phyloP scores from a whole-genome alignment of 1,140 invertebrate genomes.

The Chrysoperla carnea region DNA sequence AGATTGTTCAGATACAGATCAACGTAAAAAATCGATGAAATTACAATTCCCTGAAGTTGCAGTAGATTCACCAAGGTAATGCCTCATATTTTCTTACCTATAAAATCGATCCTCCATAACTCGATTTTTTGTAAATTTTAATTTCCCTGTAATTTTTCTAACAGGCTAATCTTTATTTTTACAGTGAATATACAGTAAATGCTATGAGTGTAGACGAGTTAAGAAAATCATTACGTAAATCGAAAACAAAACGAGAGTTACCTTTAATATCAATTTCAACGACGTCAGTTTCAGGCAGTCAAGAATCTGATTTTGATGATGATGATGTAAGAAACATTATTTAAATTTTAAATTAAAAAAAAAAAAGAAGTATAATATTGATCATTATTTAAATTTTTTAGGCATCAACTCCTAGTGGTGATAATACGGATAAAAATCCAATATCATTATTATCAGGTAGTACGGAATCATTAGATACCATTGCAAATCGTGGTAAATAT shows the following conservation, averaged over 20 bases:
- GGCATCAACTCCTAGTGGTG: conserved; percentile 54
- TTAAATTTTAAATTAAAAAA: not conserved
- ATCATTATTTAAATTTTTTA: conserved; percentile 15
- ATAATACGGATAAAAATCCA: conserved; percentile 44
- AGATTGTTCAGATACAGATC: conserved; percentile 55
- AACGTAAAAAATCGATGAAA: conserved; percentile 19
- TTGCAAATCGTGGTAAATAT: conserved; percentile 50
- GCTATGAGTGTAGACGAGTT: conserved; percentile 74
- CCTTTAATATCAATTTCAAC: conserved; percentile 25
- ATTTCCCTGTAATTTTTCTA: conserved; percentile 3
- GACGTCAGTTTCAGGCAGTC: conserved; percentile 47
- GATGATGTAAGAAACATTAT: conserved; percentile 30
- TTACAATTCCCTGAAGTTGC: not conserved
- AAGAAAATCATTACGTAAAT: conserved; percentile 53
- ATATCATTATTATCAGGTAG: conserved; percentile 45
- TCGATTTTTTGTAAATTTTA: too few species aligned
- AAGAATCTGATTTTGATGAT: conserved; percentile 63
- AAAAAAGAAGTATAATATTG: conserved; percentile 1
- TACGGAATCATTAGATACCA: conserved; percentile 55
- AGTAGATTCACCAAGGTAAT: not conserved
- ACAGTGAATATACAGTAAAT: conserved; percentile 59
- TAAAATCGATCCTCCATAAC: too few species aligned
- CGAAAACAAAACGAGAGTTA: conserved; percentile 24
- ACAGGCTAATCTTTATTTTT: too few species aligned
- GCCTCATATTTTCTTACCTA: too few species aligned